Evolutionary conservation across 2,888 invertebrate species (phyloP).

Genomic region (Chrysopilus asiliformis): DNA sequence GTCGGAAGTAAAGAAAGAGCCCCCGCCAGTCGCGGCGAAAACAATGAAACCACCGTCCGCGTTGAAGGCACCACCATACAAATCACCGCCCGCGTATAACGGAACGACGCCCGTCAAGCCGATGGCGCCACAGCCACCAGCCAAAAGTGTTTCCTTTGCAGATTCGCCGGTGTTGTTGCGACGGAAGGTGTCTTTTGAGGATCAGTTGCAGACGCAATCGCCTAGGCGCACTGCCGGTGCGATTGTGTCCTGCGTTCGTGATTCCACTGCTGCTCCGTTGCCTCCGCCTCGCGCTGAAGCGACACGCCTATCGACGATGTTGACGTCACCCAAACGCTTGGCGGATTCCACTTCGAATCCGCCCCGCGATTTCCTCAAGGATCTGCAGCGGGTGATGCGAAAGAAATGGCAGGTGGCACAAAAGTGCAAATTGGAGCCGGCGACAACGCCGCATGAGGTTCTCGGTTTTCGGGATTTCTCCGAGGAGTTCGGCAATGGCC

Average conservation of each 20-base stretch:
- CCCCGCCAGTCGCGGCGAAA: conserved; percentile 15
- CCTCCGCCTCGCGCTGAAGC: conserved; percentile 66
- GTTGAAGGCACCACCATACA: conserved; percentile 32
- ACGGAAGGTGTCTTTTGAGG: conserved; percentile 36
- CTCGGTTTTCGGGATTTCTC: conserved; percentile 78
- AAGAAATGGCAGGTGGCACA: conserved; percentile 91
- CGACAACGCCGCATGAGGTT: conserved; percentile 84
- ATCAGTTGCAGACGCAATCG: conserved; percentile 23
- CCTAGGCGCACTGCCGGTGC: conserved; percentile 27
- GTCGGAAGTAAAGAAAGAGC: conserved; percentile 14
- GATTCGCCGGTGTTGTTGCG: conserved; percentile 35
- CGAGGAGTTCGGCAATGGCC: conserved; percentile 34
- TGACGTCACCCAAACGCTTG: conserved; percentile 65
- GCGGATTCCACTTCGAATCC: conserved; percentile 59
- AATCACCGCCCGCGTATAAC: conserved; percentile 34
- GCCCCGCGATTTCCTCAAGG: conserved; percentile 71
- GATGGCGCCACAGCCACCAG: conserved; percentile 8
- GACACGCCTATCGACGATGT: conserved; percentile 53
- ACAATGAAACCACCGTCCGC: conserved; percentile 20
- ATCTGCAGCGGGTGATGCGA: conserved; percentile 81
- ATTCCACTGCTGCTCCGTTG: conserved; percentile 38
- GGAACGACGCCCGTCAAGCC: conserved; percentile 10
- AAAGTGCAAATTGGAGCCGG: conserved; percentile 74
- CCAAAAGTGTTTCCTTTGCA: conserved; percentile 34
- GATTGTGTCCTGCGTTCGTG: conserved; percentile 5